These are phyloP conservation scores for Bombyx huttoni DNA, from an alignment of 2,888 invertebrate genomes.

Conservation along the genomic window DNA sequence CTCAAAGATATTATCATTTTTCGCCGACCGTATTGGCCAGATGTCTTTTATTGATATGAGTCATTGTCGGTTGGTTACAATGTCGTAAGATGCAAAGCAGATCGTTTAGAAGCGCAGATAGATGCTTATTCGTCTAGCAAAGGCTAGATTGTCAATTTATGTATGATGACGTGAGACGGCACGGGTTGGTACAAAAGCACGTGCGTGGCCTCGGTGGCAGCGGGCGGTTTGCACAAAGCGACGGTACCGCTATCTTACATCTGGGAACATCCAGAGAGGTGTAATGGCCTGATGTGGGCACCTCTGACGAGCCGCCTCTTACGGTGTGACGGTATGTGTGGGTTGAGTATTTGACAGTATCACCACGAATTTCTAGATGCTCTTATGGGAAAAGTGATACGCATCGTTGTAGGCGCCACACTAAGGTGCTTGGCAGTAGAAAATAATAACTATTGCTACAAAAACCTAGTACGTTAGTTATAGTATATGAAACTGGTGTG, in stretches of 20 bases:
- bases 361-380: conserved; percentile 36
- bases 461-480: no score
- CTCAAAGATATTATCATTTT: background rate
- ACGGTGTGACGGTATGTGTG: conserved; percentile 46
- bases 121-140: conserved; percentile 26
- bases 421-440: conserved; percentile 20
- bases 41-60: conserved; percentile 5
- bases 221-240: conserved; percentile 46
- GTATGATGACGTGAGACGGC: conserved; percentile 53
- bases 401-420: conserved; percentile 29
- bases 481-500: no score
- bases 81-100: conserved; percentile 20
- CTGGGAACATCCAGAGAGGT: conserved; percentile 49
- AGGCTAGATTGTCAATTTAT: conserved; percentile 56
- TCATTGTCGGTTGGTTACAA: conserved; percentile 9
- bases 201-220: conserved; percentile 52
- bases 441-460: no score
- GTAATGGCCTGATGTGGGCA: conserved; percentile 63
- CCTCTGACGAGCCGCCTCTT: conserved; percentile 54
- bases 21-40: conserved; percentile 1
- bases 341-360: conserved; percentile 49
- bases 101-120: conserved; percentile 21
- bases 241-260: conserved; percentile 35
- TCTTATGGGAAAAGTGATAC: conserved; percentile 28
- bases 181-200: conserved; percentile 52